Evolutionary conservation across 2,888 invertebrate genomes (phyloP), one percentile per base, ranked within the genome.

Genomic region (Agrilus biguttatus): DNA sequence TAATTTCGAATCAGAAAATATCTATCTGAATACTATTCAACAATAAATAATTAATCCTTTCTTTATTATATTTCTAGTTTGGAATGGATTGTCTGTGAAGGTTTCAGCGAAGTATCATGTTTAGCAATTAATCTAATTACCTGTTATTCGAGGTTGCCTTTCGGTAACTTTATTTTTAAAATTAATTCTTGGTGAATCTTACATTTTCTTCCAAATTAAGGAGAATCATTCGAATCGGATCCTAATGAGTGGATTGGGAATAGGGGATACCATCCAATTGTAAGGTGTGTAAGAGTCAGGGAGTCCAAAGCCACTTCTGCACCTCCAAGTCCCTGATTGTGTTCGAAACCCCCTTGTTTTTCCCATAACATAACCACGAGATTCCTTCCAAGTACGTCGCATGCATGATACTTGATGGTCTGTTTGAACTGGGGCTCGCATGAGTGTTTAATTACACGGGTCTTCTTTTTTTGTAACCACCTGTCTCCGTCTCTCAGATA

Each of bases 341-440:
- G 88, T 59, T 88, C 87, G 65, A 88, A 88, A 3, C 86, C 85
- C 46, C 86, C 83, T 61, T 87, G 86, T 46, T 85, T 78, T 60
- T 91, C 89, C 91, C 92, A 93, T 39, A 93, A 75, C 84, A 90
- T 90, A 42, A 91, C 87, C 51, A 91, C 79, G 50, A 92, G 73
- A 48, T 83, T 83, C 43, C 91, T 77, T 0, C 84, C 84, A 21
- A 83, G 73, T 1, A 82, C 80, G 60, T 86, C 84, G 55, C 77
- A 78, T 13, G 80, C 78, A 69, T 80, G 80, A 67, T 93, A 93
- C 59, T 86, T 85, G 51, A 93, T 77, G 33, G 86, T 90, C 65
- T 91, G 90, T 45, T 85, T 79, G 68, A 83, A 93, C 56, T 84
- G 78, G 5, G 92, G 92, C 60, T 88, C 86, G 44, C 79, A 78